phyloP scores from a whole-genome alignment of 2,797 vertebrate species.

The Pantherophis alleghaniensis region DNA sequence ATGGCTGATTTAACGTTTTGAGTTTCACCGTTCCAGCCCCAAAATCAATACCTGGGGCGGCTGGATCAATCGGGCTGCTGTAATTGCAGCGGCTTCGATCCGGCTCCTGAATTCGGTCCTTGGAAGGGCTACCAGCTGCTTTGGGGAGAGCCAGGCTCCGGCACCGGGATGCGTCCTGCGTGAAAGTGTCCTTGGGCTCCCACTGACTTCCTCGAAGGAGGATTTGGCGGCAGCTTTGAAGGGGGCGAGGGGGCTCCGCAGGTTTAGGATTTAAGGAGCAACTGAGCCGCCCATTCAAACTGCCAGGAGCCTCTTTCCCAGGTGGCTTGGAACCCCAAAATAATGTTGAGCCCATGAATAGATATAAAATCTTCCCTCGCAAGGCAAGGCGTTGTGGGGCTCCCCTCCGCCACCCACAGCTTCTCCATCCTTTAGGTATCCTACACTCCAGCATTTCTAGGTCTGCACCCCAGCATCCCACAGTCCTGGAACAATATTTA shows the following conservation, averaged over 20 bases:
- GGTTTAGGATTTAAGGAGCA: background rate
- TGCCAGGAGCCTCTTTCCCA: background rate
- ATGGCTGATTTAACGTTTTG: background rate
- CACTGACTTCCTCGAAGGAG: background rate
- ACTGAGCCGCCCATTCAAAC: background rate
- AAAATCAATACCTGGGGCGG: background rate
- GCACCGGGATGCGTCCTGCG: background rate
- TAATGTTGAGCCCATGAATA: background rate
- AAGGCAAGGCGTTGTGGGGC: background rate
- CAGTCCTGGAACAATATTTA: background rate
- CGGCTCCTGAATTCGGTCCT: background rate
- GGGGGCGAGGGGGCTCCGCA: fast-evolving
- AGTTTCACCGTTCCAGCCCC: background rate
- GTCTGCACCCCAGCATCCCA: background rate
- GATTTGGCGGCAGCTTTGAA: background rate
- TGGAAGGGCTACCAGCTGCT: background rate
- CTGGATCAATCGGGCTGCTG: background rate
- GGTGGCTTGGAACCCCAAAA: background rate
- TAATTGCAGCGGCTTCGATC: background rate
- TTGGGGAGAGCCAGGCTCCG: background rate
- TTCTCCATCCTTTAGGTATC: background rate
- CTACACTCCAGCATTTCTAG: background rate
- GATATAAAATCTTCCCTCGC: background rate
- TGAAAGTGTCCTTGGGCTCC: background rate
- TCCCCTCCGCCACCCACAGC: background rate